A percentile compares a stretch with the other conserved stretches of the same genome.
Evolutionary conservation across 1,140 invertebrate species (phyloP).

Genomic region (Bombus breviceps): DNA sequence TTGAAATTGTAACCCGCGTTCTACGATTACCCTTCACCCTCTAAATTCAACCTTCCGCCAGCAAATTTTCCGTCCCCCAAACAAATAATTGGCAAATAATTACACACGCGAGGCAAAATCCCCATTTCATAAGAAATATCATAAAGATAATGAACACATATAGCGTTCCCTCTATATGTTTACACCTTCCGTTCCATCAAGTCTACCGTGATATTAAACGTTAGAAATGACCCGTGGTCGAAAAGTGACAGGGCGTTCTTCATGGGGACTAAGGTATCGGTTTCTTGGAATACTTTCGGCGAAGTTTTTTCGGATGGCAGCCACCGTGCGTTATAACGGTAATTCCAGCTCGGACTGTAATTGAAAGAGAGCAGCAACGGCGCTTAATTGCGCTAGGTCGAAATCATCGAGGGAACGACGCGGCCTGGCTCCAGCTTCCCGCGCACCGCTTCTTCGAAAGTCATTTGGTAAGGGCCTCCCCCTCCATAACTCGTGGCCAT

Average conservation of each 20-base stretch:
- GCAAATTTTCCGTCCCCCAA: not conserved
- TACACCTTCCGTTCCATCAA: not conserved
- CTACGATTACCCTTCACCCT: too few species aligned
- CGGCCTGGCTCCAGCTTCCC: not conserved
- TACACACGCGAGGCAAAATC: not conserved
- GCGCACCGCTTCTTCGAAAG: slow-evolving; percentile 66
- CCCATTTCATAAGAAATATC: not conserved
- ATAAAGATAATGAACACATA: not conserved
- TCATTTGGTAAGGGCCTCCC: slow-evolving; percentile 57
- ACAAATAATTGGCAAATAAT: slow-evolving; percentile 1
- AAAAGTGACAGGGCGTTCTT: slow-evolving; percentile 24
- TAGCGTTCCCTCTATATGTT: not conserved
- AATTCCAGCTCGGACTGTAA: slow-evolving; percentile 65
- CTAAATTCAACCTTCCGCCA: not conserved
- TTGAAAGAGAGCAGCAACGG: slow-evolving; percentile 70
- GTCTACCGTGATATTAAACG: slow-evolving; percentile 14
- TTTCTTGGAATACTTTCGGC: slow-evolving; percentile 52
- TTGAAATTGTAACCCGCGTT: too few species aligned
- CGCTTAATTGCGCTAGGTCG: slow-evolving; percentile 73
- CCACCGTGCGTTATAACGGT: slow-evolving; percentile 71
- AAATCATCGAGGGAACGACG: slow-evolving; percentile 65
- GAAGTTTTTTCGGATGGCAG: slow-evolving; percentile 43
- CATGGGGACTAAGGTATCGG: slow-evolving; percentile 13
- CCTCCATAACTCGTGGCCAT: slow-evolving; percentile 41
- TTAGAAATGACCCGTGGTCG: not conserved